These are phyloP conservation scores for Agrotis clavis DNA, from an alignment of 2,888 invertebrate genomes.

Conservation along the genomic window DNA sequence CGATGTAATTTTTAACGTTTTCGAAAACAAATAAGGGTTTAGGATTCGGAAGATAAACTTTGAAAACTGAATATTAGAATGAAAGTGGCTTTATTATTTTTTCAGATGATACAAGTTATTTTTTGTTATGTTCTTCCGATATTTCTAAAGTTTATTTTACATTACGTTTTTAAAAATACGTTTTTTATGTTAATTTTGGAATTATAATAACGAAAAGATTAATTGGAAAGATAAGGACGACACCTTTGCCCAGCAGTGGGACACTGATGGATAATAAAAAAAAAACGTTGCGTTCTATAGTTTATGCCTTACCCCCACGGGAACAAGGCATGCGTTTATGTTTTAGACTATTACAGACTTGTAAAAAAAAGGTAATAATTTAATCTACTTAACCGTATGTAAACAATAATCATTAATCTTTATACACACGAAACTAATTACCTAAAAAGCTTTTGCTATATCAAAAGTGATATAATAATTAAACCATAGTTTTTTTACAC, in stretches of 20 bases:
- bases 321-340: not conserved
- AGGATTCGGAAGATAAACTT: not conserved
- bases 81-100: not conserved
- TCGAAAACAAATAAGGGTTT: not conserved
- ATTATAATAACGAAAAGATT: too few species aligned
- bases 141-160: too few species aligned
- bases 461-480: constrained; percentile 40
- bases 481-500: constrained; percentile 7
- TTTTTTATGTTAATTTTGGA: too few species aligned
- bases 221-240: too few species aligned
- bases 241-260: too few species aligned
- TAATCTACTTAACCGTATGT: constrained; percentile 14
- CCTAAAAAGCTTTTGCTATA: constrained; percentile 32
- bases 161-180: too few species aligned
- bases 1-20: not conserved
- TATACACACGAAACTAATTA: constrained; percentile 25
- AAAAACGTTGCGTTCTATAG: not conserved
- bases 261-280: too few species aligned
- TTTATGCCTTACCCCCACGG: not conserved
- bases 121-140: too few species aligned
- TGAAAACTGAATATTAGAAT: not conserved
- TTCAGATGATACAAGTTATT: not conserved
- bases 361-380: not conserved
- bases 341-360: not conserved
- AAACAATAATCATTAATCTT: constrained; percentile 50